A percentile compares a stretch with the other conserved stretches of the same genome.
These are phyloP conservation scores for Sipha flava DNA, from an alignment of 1,140 invertebrate species.

Conservation along the genomic window DNA sequence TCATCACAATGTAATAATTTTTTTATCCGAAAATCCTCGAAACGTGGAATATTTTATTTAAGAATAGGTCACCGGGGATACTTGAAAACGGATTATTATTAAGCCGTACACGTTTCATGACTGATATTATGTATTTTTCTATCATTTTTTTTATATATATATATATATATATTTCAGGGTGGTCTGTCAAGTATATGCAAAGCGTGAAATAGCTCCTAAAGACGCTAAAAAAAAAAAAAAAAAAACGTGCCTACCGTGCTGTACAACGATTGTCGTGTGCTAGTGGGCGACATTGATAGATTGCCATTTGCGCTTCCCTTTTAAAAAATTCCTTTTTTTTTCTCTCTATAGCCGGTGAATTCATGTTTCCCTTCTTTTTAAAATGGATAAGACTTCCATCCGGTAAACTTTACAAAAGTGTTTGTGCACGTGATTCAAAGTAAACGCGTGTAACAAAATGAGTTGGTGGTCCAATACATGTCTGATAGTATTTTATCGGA, in stretches of 20 bases:
- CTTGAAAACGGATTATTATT: constrained; percentile 13
- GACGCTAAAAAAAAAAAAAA: background rate
- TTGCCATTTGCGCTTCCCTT: constrained; percentile 2
- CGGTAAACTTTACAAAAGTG: background rate
- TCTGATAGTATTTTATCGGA: background rate
- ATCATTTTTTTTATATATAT: background rate
- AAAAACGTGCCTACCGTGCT: background rate
- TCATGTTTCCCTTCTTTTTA: background rate
- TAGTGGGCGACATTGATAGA: background rate
- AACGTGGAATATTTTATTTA: constrained; percentile 11
- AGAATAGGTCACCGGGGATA: background rate
- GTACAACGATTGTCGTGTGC: constrained; percentile 10
- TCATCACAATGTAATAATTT: background rate
- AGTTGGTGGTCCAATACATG: background rate
- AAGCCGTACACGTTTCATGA: constrained; percentile 1
- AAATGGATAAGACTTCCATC: constrained; percentile 18
- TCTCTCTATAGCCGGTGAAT: background rate
- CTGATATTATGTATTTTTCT: constrained; percentile 15
- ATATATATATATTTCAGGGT: background rate
- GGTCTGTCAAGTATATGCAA: background rate
- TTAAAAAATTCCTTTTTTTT: background rate
- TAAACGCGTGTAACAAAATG: background rate
- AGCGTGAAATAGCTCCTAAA: constrained; percentile 17
- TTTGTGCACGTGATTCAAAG: background rate
- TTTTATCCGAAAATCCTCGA: background rate